Conservation (phyloP, 2,113 vertebrate species). For the Eptesicus fuscus region DNA sequence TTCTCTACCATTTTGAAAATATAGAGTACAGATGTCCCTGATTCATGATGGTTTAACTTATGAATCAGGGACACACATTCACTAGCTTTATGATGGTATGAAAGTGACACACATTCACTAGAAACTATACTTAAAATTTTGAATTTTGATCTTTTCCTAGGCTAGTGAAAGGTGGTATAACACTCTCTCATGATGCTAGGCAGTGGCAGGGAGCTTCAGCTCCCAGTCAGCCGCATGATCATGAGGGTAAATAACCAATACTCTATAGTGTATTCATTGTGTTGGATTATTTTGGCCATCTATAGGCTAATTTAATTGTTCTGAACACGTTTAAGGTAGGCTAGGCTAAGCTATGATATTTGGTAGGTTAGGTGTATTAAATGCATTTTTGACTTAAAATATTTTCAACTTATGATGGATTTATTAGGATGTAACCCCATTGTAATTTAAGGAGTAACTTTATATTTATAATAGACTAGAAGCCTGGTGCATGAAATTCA, state of each 20-base stretch:
- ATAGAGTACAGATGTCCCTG: neutral
- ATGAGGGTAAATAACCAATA: neutral
- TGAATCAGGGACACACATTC: too few relatives aligned
- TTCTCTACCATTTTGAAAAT: neutral
- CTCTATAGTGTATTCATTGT: neutral
- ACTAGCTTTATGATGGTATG: neutral
- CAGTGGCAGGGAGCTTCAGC: neutral
- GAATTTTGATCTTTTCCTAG: neutral
- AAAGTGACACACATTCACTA: neutral
- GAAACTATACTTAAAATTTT: neutral
- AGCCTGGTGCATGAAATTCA: too few relatives aligned
- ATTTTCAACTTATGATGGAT: neutral
- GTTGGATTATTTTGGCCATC: neutral
- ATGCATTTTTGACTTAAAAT: neutral
- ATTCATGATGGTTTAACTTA: neutral
- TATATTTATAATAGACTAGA: neutral
- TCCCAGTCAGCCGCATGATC: neutral
- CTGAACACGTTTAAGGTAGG: neutral
- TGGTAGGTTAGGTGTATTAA: neutral
- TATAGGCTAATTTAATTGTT: neutral
- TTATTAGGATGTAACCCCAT: neutral
- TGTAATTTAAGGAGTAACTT: neutral
- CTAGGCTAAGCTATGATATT: neutral
- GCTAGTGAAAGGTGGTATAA: neutral
- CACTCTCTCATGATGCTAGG: neutral